Conservation (phyloP, 2,797 vertebrate genomes). For the Steatocranus sp. region DNA sequence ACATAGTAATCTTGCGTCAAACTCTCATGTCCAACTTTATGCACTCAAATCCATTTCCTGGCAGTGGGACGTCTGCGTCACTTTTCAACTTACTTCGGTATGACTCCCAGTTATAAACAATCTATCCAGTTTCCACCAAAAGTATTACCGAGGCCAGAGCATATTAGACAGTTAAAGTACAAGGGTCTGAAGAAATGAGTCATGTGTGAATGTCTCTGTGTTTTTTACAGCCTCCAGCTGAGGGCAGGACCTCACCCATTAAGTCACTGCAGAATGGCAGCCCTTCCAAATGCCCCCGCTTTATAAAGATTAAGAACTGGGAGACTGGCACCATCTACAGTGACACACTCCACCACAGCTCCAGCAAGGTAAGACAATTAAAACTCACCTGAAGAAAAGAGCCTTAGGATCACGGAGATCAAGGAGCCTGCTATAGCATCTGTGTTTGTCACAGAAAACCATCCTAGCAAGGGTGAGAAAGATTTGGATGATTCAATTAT, state of each 20-base stretch:
- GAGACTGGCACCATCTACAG: constrained; percentile 84
- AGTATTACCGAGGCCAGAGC: not conserved
- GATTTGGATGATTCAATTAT: not conserved
- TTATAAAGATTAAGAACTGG: constrained; percentile 95
- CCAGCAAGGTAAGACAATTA: constrained; percentile 76
- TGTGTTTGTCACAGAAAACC: not conserved
- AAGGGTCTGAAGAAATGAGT: not conserved
- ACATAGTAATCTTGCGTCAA: not conserved
- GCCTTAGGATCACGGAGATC: not conserved
- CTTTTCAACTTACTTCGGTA: not conserved
- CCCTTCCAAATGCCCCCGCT: constrained; percentile 92
- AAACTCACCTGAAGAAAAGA: not conserved
- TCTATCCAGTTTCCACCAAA: not conserved
- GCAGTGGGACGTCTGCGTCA: not conserved
- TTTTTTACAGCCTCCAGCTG: constrained; percentile 63
- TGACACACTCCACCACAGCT: constrained; percentile 87
- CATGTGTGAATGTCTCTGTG: not conserved
- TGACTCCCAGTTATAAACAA: not conserved
- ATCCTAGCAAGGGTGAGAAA: not conserved
- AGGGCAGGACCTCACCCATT: constrained; percentile 79
- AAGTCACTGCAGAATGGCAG: constrained; percentile 83
- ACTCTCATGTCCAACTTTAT: not conserved
- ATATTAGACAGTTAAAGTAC: not conserved
- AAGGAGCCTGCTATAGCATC: not conserved
- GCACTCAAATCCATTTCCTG: not conserved